phyloP scores from a whole-genome alignment of 2,797 vertebrate genomes.

The Megalops cyprinoides region DNA sequence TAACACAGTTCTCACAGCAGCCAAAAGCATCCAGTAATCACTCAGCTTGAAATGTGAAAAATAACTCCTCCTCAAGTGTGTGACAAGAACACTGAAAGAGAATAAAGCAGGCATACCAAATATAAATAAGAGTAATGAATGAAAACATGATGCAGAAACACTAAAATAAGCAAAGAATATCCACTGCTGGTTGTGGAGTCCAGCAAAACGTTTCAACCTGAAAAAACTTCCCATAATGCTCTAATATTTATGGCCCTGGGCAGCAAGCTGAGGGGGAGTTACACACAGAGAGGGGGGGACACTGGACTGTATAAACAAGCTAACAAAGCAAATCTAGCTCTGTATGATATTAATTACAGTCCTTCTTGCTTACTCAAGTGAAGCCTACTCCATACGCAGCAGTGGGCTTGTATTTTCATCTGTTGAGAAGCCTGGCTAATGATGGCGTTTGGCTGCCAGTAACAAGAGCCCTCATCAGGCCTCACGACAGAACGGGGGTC shows the following conservation, averaged over 20 bases:
- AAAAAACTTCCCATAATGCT: not conserved
- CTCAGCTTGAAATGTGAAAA: no score
- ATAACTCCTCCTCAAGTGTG: no score
- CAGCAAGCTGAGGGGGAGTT: slow-evolving; percentile 12
- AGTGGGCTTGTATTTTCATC: slow-evolving; percentile 27
- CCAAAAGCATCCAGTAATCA: not conserved
- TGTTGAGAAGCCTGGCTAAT: slow-evolving; percentile 12
- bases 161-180: no score
- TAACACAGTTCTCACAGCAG: not conserved
- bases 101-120: no score
- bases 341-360: slow-evolving; percentile 30
- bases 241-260: not conserved
- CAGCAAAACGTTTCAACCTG: not conserved
- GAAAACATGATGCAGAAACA: no score
- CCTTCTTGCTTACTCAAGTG: slow-evolving; percentile 25
- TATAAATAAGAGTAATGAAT: not conserved
- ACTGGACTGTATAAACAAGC: slow-evolving; percentile 29
- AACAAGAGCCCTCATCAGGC: slow-evolving; percentile 33
- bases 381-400: slow-evolving; percentile 25
- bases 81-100: no score
- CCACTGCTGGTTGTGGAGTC: not conserved
- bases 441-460: slow-evolving; percentile 26
- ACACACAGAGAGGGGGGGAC: not conserved
- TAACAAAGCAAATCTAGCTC: slow-evolving; percentile 30
- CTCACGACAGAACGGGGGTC: slow-evolving; percentile 29